A percentile compares a stretch with the other conserved stretches of the same genome.
Conservation (phyloP, 37 sponge, comb jelly and placozoan genomes). For the Amphimedon queenslandica region DNA sequence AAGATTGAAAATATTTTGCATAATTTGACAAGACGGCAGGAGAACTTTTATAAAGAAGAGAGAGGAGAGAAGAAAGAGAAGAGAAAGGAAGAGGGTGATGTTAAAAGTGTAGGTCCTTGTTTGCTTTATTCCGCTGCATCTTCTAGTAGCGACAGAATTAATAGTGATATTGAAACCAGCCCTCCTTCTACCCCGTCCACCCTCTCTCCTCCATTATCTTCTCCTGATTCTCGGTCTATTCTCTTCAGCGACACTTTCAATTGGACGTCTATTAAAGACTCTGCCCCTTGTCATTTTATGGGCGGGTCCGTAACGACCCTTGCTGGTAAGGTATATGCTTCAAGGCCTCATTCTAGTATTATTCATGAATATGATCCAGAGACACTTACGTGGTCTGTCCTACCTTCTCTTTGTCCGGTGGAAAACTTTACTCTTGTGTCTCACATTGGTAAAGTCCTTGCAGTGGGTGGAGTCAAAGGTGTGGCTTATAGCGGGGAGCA, state of each 20-base stretch:
- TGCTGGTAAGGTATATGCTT: background rate
- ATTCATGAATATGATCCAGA: conserved; percentile 2
- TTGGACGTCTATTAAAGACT: background rate
- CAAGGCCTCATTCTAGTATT: background rate
- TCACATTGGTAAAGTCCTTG: background rate
- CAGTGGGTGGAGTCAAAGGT: conserved; percentile 2
- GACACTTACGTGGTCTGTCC: background rate
- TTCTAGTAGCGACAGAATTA: background rate
- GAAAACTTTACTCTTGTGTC: conserved; percentile 1
- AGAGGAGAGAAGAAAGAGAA: background rate
- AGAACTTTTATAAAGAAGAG: background rate
- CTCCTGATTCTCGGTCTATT: background rate
- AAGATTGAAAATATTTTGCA: background rate
- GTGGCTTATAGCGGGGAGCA: background rate
- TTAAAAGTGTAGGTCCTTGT: no score
- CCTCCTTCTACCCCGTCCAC: background rate
- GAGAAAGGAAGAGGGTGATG: background rate
- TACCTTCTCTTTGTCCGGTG: conserved; percentile 6
- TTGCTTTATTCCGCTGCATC: background rate
- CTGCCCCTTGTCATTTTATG: background rate
- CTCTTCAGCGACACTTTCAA: background rate
- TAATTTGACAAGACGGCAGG: background rate
- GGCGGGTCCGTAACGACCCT: background rate
- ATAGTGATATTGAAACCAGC: background rate
- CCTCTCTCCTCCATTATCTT: no score